These are phyloP conservation scores for Mus pahari DNA, from an alignment of 2,113 vertebrate species.

Conservation along the genomic window DNA sequence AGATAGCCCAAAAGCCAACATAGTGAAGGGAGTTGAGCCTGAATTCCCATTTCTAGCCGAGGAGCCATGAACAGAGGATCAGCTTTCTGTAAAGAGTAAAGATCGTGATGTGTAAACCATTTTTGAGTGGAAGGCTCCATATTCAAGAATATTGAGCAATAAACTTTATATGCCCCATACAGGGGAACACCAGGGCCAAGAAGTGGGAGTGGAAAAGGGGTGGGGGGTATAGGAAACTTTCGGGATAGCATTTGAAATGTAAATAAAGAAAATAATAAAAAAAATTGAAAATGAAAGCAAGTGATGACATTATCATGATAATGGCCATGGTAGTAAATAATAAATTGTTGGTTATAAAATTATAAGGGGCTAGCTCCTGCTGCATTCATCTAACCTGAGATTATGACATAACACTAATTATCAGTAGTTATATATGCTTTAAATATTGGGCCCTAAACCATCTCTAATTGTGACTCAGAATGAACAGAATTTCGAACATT, in stretches of 20 bases:
- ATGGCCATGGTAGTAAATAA: neutral
- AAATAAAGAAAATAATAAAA: no score
- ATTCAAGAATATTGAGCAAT: neutral
- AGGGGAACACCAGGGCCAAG: no score
- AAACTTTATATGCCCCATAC: no score
- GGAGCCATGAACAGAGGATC: neutral
- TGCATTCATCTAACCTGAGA: neutral
- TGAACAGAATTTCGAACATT: neutral
- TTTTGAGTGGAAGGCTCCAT: neutral
- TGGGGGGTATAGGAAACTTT: no score
- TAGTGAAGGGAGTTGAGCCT: neutral
- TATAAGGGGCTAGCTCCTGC: neutral
- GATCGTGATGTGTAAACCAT: neutral
- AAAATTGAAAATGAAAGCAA: conserved; percentile 16
- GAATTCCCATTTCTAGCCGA: neutral
- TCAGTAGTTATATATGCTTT: neutral
- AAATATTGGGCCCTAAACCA: neutral
- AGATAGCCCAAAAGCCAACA: neutral
- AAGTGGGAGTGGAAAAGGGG: no score
- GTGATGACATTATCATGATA: neutral
- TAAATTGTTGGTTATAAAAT: neutral
- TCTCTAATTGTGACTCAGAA: neutral
- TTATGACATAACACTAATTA: neutral
- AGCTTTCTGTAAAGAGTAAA: no score
- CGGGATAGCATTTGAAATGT: no score